Conservation (phyloP, 2,797 vertebrate species). For the Mareca penelope region DNA sequence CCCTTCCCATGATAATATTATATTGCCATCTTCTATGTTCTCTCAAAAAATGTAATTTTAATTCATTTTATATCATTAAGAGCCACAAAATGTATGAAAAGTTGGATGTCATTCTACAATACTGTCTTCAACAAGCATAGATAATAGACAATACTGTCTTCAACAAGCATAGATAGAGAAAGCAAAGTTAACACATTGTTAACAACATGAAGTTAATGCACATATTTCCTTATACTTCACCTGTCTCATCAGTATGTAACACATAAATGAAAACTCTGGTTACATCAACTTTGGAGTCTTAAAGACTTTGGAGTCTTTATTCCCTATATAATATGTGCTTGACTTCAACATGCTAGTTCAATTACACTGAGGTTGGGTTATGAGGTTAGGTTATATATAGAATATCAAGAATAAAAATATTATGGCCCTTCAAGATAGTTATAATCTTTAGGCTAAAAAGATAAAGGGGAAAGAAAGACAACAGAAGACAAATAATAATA, state of each 20-base stretch:
- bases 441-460: neutral
- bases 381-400: neutral
- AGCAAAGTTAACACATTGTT: neutral
- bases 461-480: neutral
- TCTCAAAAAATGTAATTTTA: neutral
- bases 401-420: neutral
- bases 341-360: neutral
- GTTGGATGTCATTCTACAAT: neutral
- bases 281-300: neutral
- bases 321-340: neutral
- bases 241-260: neutral
- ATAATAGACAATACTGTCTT: neutral
- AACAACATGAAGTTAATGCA: no score
- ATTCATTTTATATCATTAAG: neutral
- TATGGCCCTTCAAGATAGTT: neutral
- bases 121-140: neutral
- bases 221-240: neutral
- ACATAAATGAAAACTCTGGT: neutral
- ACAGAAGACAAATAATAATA: neutral
- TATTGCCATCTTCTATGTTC: no score
- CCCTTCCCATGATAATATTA: no score
- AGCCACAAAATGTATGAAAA: neutral
- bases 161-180: neutral
- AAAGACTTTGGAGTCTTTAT: neutral
- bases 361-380: neutral